Evolutionary conservation across 2,113 vertebrate species (phyloP), one percentile per base, ranked within the genome.

Genomic region (Leptobrachium leishanense): DNA sequence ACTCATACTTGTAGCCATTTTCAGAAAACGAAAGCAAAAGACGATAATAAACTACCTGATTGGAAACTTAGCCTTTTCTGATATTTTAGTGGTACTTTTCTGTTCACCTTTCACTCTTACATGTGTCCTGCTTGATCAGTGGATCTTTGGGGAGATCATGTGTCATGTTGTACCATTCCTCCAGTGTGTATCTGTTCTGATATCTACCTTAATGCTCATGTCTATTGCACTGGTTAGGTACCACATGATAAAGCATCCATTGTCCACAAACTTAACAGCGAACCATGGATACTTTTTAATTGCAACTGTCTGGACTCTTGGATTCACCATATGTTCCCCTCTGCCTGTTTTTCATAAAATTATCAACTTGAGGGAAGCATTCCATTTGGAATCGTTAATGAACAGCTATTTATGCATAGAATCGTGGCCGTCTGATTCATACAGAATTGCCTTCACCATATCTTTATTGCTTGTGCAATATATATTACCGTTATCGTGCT

Each of bases 101-200:
- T 94, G 93, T 71, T 93, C 93, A 0, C 93, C 93, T 31, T 95
- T 94, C 77, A 95, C 93, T 0, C 83, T 95, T 79, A 92, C 90
- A 1, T 93, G 92, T 0, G 76, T 94, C 54, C 74, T 95, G 73
- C 85, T 95, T 66, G 94, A 95, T 82, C 92, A 91, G 1, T 94
- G 94, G 94, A 90, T 93, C 78, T 94, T 95, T 82, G 94, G 93
- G 68, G 87, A 87, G 6, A 46, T 90, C 75, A 91, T 95, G 94
- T 95, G 94, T 54, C 92, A 91, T 0, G 2, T 94, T 15, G 93
- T 95, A 84, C 93, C 94, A 50, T 95, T 94, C 82, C 91, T 95
- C 77, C 94, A 95, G 6, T 95, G 94, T 5, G 82, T 88, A 0
- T 93, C 92, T 0, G 94, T 95, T 66, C 86, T 95, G 11, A 92